phyloP scores from a whole-genome alignment of 2,113 vertebrate species.

The Cariama cristata region DNA sequence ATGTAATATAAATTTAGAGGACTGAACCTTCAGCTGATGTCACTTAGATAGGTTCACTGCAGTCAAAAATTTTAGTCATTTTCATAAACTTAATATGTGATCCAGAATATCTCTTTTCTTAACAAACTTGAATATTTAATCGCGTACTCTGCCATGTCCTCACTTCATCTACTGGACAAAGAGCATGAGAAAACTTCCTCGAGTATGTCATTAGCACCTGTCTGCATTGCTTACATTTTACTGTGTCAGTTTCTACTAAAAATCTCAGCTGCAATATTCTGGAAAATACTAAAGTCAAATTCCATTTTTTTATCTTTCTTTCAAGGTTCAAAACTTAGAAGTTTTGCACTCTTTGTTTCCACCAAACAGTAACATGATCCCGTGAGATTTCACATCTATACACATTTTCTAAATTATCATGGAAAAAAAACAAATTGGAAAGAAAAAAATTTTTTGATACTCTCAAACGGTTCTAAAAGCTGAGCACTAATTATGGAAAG shows the following conservation, averaged over 20 bases:
- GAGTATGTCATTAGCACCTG: not conserved
- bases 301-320: constrained; percentile 55
- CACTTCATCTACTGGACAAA: constrained; percentile 56
- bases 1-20: not conserved
- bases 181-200: constrained; percentile 56
- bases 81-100: not conserved
- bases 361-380: not conserved
- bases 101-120: not conserved
- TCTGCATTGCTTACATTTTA: not conserved
- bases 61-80: not conserved
- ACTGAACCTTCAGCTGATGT: not conserved
- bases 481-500: not conserved
- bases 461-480: not conserved
- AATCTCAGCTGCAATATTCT: constrained; percentile 40
- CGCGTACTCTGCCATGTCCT: constrained; percentile 30
- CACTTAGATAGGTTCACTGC: not conserved
- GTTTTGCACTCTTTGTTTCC: constrained; percentile 37
- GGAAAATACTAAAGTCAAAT: constrained; percentile 59
- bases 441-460: not conserved
- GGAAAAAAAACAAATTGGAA: not conserved
- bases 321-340: constrained; percentile 63
- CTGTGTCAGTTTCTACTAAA: not conserved
- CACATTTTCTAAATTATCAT: not conserved
- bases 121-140: constrained; percentile 53
- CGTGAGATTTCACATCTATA: not conserved